Evolutionary conservation across 1,140 invertebrate genomes (phyloP).

Genomic region (Dendrolimus punctatus): DNA sequence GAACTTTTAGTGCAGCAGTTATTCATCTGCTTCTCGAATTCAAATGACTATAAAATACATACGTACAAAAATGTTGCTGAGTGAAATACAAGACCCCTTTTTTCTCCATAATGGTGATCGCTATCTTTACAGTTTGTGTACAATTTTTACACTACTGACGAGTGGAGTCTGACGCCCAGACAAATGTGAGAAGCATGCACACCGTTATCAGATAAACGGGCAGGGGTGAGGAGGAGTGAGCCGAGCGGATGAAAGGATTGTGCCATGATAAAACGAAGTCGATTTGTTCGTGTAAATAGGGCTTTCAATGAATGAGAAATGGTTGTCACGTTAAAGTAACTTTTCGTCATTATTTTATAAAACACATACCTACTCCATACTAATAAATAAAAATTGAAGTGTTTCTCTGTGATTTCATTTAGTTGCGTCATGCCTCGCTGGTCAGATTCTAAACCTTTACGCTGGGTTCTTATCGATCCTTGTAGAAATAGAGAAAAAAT

Average conservation of each 20-base stretch:
- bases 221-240: constrained; percentile 34
- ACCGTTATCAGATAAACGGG: constrained; percentile 57
- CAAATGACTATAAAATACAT: too few relatives aligned
- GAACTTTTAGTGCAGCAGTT: too few relatives aligned
- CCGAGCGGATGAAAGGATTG: constrained; percentile 41
- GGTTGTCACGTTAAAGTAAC: constrained; percentile 33
- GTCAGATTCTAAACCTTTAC: too few relatives aligned
- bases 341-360: constrained; percentile 12
- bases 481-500: too few relatives aligned
- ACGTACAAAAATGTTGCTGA: too few relatives aligned
- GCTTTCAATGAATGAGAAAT: constrained; percentile 53
- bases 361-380: too few relatives aligned
- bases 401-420: too few relatives aligned
- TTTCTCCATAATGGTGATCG: constrained; percentile 54
- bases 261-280: constrained; percentile 51
- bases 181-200: constrained; percentile 62
- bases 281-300: constrained; percentile 56
- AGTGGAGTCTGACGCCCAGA: constrained; percentile 48
- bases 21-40: too few relatives aligned
- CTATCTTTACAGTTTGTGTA: constrained; percentile 62
- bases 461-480: too few relatives aligned
- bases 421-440: too few relatives aligned
- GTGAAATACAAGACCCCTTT: constrained; percentile 20
- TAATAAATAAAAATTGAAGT: too few relatives aligned
- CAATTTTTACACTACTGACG: constrained; percentile 66